Conservation (phyloP, 1,140 invertebrate species). For the Sycophila sp. region DNA sequence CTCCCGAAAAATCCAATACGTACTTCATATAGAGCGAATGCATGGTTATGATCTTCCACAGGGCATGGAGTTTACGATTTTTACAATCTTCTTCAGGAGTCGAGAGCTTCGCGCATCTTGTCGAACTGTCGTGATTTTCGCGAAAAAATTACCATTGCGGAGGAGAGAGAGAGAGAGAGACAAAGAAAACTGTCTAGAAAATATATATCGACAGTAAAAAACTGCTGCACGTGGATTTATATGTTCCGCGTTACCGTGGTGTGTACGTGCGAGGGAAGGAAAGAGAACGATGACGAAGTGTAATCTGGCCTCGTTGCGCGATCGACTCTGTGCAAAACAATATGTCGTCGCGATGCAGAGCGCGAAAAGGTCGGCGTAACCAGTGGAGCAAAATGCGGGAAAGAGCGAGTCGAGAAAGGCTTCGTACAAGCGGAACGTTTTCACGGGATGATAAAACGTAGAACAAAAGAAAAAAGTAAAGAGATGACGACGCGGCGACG, state of each 20-base stretch:
- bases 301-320: too few relatives aligned
- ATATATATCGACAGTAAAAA: too few relatives aligned
- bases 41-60: conserved; percentile 20
- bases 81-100: conserved; percentile 8
- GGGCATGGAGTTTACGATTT: conserved; percentile 6
- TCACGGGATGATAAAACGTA: not conserved
- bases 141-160: not conserved
- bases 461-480: not conserved
- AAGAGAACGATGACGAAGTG: conserved; percentile 23
- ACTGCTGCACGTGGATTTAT: too few relatives aligned
- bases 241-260: too few relatives aligned
- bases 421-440: too few relatives aligned
- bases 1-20: conserved; percentile 14
- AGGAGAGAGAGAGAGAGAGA: not conserved
- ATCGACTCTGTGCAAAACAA: not conserved
- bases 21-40: conserved; percentile 22
- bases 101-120: not conserved
- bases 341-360: not conserved
- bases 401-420: not conserved
- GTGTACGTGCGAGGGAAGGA: not conserved
- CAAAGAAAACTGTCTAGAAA: not conserved
- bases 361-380: not conserved
- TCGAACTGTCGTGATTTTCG: conserved; percentile 8
- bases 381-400: not conserved
- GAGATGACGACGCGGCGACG: not conserved